Base-by-base conservation (phyloP, 2,797 vertebrate genomes). In the Tympanoctomys barrerae region DNA sequence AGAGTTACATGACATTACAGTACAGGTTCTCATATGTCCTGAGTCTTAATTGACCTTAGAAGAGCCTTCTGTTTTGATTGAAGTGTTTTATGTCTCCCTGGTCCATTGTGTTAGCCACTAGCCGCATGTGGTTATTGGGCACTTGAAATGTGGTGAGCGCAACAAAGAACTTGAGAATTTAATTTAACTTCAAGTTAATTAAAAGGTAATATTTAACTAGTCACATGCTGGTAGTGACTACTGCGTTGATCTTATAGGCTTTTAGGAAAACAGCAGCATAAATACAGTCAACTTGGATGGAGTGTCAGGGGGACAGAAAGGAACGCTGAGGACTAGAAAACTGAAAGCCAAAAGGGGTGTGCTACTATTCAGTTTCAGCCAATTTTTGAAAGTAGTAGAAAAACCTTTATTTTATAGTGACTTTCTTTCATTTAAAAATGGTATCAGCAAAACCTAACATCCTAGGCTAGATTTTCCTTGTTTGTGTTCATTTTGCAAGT, bases 381-480 rank as follows among this genome's bases (percentile, higher is more conserved):
- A 78, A 14, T 87, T 71, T 86, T 82, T 33, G 7, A 90, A 71
- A 94, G n/a, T 75, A 87, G 33, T 36, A 92, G 54, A 73, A 84
- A 42, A 81, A 64, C 62, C 6, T 71, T 84, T 85, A 59, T 84
- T 91, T 89, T 94, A 84, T 59, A 86, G n/a, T 91, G 39, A 81
- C 79, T 80, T 92, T 87, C 13, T 8, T 94, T 92, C 70, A 68
- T 68, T 95, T 59, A 68, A 87, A 87, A 61, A 31, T n/a, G 9
- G 57, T 26, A 24, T 71, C 90, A n/a, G 5, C 26, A 89, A 28
- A 70, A 24, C 73, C 84, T 84, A 84, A 73, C 83, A 31, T 83
- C 73, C 62, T 49, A 93, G 84, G 26, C 61, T 52, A 62, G 49
- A 62, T 68, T 91, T 95, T 89, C 24, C 49, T 28, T 5, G 39